A percentile compares a stretch with the other conserved stretches of the same genome.
Conservation (phyloP, 2,888 invertebrate genomes). For the Cordilura impudica region DNA sequence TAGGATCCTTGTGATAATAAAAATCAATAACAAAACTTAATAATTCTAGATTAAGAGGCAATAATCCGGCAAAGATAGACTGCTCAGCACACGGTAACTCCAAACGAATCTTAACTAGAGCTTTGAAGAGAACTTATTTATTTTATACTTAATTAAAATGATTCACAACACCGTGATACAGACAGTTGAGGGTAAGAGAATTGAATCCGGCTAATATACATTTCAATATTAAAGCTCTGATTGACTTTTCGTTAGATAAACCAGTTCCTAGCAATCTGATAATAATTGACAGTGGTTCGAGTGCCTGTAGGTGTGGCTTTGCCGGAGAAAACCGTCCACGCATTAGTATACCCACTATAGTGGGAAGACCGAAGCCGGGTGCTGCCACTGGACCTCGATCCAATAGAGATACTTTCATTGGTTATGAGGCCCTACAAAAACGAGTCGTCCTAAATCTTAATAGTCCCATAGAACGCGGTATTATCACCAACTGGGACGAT, state of each 20-base stretch:
- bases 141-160: neutral
- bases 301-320: conserved; percentile 19
- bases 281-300: conserved; percentile 29
- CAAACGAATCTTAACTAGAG: too few species aligned
- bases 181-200: conserved; percentile 17
- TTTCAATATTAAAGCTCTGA: neutral
- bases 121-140: too few species aligned
- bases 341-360: conserved; percentile 1
- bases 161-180: neutral
- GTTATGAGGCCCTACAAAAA: conserved; percentile 20
- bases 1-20: too few species aligned
- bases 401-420: neutral
- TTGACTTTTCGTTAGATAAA: neutral
- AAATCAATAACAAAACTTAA: too few species aligned
- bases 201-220: too few species aligned
- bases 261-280: neutral
- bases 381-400: neutral
- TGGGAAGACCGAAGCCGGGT: conserved; percentile 13
- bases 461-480: conserved; percentile 26
- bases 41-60: too few species aligned
- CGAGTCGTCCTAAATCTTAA: conserved; percentile 9
- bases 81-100: too few species aligned
- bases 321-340: conserved; percentile 9
- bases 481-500: conserved; percentile 40
- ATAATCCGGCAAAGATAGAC: too few species aligned